Percentiles rank a stretch among this genome's conserved stretches.
phyloP scores from a whole-genome alignment of 2,888 invertebrate genomes.

The Seira ritae region DNA sequence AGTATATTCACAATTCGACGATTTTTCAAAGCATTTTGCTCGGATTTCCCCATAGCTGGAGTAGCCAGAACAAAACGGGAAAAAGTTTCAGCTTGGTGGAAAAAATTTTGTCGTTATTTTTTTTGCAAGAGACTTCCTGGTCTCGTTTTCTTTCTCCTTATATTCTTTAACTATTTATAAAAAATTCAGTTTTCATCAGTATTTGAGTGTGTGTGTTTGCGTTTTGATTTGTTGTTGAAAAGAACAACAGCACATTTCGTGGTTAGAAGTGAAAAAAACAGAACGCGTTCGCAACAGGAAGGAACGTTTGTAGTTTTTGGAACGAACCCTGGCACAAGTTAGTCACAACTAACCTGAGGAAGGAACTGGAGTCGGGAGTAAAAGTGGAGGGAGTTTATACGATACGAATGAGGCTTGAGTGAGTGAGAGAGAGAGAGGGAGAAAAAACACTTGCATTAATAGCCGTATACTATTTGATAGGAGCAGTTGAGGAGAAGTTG shows the following conservation, averaged over 20 bases:
- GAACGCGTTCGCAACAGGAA: slow-evolving; percentile 45
- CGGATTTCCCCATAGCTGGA: not conserved
- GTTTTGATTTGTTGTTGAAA: slow-evolving; percentile 26
- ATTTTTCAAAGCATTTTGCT: slow-evolving; percentile 3
- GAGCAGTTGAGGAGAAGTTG: slow-evolving; percentile 1
- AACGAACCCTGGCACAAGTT: slow-evolving; percentile 71
- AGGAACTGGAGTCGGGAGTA: slow-evolving; percentile 54
- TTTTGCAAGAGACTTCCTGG: not conserved
- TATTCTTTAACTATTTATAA: not conserved
- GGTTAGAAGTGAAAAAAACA: slow-evolving; percentile 19
- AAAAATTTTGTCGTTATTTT: too few species aligned
- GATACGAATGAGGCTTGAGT: slow-evolving; percentile 7
- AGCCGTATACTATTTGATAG: slow-evolving; percentile 17
- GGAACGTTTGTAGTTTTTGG: slow-evolving; percentile 40
- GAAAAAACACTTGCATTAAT: slow-evolving; percentile 17
- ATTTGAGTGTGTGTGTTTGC: not conserved
- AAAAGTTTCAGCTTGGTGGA: too few species aligned
- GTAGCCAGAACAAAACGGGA: too few species aligned
- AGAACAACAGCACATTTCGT: slow-evolving; percentile 31
- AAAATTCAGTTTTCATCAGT: slow-evolving; percentile 4
- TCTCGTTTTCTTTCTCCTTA: not conserved
- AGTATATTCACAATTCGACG: too few species aligned
- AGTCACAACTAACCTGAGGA: slow-evolving; percentile 69
- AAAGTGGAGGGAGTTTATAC: slow-evolving; percentile 58
- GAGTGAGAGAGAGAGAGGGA: slow-evolving; percentile 14